A percentile compares a stretch with the other conserved stretches of the same genome.
Evolutionary conservation across 2,113 vertebrate genomes (phyloP).

Genomic region (Pachypanchax playfairii): DNA sequence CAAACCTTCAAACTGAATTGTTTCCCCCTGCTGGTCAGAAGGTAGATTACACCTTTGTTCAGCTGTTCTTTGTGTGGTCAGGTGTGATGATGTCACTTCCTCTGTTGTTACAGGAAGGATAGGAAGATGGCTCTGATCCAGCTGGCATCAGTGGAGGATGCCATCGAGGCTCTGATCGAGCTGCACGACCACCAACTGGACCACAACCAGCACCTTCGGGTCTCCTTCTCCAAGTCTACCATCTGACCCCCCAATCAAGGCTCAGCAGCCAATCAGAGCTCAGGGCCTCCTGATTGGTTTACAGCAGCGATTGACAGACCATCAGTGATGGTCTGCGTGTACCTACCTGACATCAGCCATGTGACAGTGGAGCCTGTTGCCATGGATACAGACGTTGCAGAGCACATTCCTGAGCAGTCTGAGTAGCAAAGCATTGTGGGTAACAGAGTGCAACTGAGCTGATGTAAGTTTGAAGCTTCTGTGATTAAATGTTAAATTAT

Average conservation of each 20-base stretch:
- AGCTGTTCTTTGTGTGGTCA: not conserved
- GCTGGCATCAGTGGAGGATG: conserved; percentile 62
- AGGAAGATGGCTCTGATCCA: conserved; percentile 69
- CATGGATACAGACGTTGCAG: conserved; percentile 47
- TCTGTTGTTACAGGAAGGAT: conserved; percentile 55
- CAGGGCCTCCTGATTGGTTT: conserved; percentile 9
- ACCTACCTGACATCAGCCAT: conserved; percentile 13
- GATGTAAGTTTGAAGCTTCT: conserved; percentile 10
- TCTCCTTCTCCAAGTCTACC: conserved; percentile 66
- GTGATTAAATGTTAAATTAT: not conserved
- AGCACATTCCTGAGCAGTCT: conserved; percentile 57
- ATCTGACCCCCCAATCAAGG: conserved; percentile 30
- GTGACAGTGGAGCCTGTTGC: conserved; percentile 1
- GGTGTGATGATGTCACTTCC: conserved; percentile 37
- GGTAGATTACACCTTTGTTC: no score
- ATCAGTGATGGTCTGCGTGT: conserved; percentile 9
- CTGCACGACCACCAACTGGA: conserved; percentile 65
- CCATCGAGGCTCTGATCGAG: conserved; percentile 56
- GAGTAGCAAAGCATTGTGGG: conserved; percentile 43
- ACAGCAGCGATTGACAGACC: not conserved
- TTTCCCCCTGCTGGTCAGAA: no score
- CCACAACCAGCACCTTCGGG: conserved; percentile 65
- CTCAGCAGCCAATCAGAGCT: not conserved
- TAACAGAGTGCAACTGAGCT: conserved; percentile 14
- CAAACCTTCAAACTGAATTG: no score